Evolutionary conservation across 2,113 vertebrate genomes (phyloP).

Genomic region (Barnardius zonarius): DNA sequence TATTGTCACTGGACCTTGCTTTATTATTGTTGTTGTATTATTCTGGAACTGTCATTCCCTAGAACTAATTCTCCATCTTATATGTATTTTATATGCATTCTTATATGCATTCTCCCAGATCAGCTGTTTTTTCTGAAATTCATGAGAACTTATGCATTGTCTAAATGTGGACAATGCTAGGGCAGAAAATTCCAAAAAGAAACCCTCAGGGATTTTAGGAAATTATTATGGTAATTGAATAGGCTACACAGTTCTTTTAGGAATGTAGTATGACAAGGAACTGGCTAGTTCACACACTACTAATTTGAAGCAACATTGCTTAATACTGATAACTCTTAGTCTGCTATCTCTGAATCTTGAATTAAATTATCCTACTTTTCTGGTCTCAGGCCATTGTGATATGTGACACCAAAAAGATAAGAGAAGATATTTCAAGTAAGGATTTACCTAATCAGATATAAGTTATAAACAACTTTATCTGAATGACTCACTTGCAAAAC

Average conservation of each 20-base stretch:
- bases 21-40: neutral
- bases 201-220: neutral
- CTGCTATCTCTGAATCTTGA: neutral
- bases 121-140: neutral
- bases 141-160: neutral
- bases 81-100: neutral
- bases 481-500: neutral
- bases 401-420: neutral
- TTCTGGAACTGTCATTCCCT: neutral
- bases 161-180: neutral
- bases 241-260: neutral
- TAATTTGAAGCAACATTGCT: neutral
- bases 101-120: neutral
- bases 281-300: neutral
- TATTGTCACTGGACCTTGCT: neutral
- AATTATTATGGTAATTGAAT: neutral
- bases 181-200: neutral
- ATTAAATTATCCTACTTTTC: neutral
- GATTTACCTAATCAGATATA: neutral
- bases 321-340: neutral
- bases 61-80: neutral
- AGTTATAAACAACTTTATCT: conserved; percentile 29
- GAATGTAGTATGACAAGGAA: neutral
- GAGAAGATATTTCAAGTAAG: neutral
- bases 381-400: neutral